Evolutionary conservation across 2,113 vertebrate species (phyloP).

Genomic region (Catagonus wagneri): DNA sequence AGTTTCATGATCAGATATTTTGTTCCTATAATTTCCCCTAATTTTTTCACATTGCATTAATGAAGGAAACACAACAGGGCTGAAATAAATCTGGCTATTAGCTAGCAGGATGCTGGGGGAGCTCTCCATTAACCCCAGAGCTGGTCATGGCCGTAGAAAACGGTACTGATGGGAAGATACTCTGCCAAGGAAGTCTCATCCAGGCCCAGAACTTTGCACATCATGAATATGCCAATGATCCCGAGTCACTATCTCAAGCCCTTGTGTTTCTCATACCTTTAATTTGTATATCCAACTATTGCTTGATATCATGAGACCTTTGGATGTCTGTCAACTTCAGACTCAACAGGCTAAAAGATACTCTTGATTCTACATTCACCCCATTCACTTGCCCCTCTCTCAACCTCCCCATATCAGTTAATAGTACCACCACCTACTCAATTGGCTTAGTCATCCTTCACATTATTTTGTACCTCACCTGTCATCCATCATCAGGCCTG

Average conservation of each 20-base stretch:
- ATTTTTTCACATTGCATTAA: conserved; percentile 13
- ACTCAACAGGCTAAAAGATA: background rate
- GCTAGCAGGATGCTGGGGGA: background rate
- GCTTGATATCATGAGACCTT: background rate
- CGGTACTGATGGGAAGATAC: background rate
- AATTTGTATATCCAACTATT: background rate
- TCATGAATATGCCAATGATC: too few species aligned
- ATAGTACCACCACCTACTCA: background rate
- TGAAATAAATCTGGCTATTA: background rate
- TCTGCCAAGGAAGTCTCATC: background rate
- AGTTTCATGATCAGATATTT: conserved; percentile 40
- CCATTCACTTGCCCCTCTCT: background rate
- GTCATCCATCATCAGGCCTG: background rate
- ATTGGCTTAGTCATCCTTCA: background rate
- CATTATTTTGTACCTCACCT: background rate
- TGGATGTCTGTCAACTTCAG: background rate
- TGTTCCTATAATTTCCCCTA: background rate
- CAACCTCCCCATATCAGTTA: background rate
- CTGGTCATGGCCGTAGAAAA: background rate
- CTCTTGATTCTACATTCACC: background rate
- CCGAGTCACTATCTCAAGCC: background rate
- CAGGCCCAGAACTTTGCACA: background rate
- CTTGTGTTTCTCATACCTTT: background rate
- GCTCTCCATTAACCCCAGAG: background rate
- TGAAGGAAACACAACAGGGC: background rate